Base-by-base conservation (phyloP, 2,888 invertebrate species). In the Watsonalla binaria region DNA sequence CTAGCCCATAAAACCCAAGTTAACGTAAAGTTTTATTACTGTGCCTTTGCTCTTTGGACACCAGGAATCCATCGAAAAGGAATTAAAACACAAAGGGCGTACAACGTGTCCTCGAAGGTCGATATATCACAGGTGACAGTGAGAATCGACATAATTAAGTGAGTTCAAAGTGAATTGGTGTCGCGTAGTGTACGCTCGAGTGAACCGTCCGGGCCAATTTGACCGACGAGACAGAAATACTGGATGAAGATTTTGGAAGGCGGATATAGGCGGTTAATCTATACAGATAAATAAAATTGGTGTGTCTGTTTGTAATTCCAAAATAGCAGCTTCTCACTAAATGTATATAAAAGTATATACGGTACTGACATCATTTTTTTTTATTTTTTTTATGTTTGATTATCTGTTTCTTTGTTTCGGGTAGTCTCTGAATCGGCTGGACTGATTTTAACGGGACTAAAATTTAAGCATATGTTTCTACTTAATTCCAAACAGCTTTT, bases 61-160 rank as follows among this genome's bases (percentile, higher is more conserved):
- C 34, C 48, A 35, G 48, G 35, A 48, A 35, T 35, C 48, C 48
- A 14, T 39, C 50, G 14, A 34, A 37, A 8, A 24, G 24, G 13
- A 45, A 47, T 45, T 47, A 47, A 15, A 14, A 37, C 35, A 49
- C 49, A 15, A 37, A 15, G 49, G 49, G 37, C 37, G 9, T 37
- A 37, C 37, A 37, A 39, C 15, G 14, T 13, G 51, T 56, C 60
- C 52, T 62, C 54, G 61, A 61, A 67, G 61, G 61, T 65, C 65
- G 53, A 68, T 69, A 66, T 62, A 68, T 74, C 70, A 70, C 66
- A 59, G 68, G 70, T 70, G 76, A 72, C 74, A 68, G 60, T 61
- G 64, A 65, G 67, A 74, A 80, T 74, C 68, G 73, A 76, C 76
- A 69, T 79, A 80, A 80, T 79, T 76, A 82, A 76, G 72, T 74